Evolutionary conservation across 2,888 invertebrate genomes (phyloP), one percentile per base, ranked within the genome.

Genomic region (Caenorhabditis auriculariae): DNA sequence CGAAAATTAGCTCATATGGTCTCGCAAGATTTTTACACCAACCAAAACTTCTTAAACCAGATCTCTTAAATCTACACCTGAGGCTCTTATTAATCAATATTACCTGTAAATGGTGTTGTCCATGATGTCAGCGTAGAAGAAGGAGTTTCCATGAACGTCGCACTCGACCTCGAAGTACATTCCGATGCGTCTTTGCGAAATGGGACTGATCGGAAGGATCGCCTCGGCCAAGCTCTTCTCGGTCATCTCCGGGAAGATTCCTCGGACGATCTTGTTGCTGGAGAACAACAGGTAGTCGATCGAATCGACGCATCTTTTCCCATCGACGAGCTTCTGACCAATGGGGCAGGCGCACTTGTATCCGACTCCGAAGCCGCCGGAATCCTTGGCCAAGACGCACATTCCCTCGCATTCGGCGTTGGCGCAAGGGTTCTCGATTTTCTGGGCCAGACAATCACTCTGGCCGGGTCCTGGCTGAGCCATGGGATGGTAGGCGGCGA

Each of bases 51-150:
- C 9, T 28, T 23, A 1, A 28, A 28, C n/a, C 12, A 45, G 15
- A 15, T 45, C 17, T n/a, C 17, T 28, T n/a, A 26, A 15, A 27
- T 15, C 15, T n/a, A 41, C n/a, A n/a, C n/a, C n/a, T n/a, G n/a
- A n/a, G n/a, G n/a, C n/a, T 23, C 1, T 12, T 4, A 45, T 6
- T 27, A n/a, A 37, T 6, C 9, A n/a, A 27, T 24, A 29, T 21
- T 44, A 70, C 67, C 81, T 69, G 58, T 80, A 82, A 27, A 84
- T 82, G 28, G 82, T 82, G 62, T 82, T 79, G 62, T 82, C 82
- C 70, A 94, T 86, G 0, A 96, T 94, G 82, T 98, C 98, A 0
- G 95, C 95, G 83, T 94, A 96, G 83, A 95, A 98, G 69, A 98
- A 92, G 76, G 90, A 90, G 76, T 91, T 89, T 85, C 79, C 77